phyloP scores from a whole-genome alignment of 2,113 vertebrate species.

The Rostratula benghalensis region DNA sequence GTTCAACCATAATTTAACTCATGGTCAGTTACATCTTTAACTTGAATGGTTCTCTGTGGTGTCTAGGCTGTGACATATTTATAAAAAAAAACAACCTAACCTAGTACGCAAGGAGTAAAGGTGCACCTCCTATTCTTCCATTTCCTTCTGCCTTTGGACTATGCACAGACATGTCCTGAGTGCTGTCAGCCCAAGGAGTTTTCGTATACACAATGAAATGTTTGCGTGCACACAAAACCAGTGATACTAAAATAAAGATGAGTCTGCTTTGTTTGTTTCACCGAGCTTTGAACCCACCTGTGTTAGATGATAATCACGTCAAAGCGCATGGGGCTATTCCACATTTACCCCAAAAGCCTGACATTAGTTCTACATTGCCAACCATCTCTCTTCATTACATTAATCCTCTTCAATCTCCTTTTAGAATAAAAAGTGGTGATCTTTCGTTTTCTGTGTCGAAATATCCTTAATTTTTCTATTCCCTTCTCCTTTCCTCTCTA shows the following conservation, averaged over 20 bases:
- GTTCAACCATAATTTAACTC: background rate
- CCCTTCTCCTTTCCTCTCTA: background rate
- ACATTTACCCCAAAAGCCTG: background rate
- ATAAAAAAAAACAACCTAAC: background rate
- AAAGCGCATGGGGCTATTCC: background rate
- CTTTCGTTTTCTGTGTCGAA: background rate
- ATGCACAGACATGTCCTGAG: background rate
- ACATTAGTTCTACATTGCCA: background rate
- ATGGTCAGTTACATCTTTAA: background rate
- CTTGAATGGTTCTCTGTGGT: background rate
- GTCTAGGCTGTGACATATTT: background rate
- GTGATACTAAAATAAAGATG: conserved; percentile 15
- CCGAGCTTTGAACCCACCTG: background rate
- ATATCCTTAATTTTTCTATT: background rate
- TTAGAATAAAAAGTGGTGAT: background rate
- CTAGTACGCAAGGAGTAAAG: background rate
- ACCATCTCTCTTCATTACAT: background rate
- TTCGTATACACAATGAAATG: background rate
- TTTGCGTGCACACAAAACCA: background rate
- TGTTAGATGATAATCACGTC: background rate
- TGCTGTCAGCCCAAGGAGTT: background rate
- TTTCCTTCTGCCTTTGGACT: background rate
- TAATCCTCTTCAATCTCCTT: background rate
- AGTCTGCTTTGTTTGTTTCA: background rate
- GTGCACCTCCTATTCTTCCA: background rate